These are phyloP conservation scores for Tenthredo distinguenda DNA, from an alignment of 2,888 invertebrate species.

Conservation along the genomic window DNA sequence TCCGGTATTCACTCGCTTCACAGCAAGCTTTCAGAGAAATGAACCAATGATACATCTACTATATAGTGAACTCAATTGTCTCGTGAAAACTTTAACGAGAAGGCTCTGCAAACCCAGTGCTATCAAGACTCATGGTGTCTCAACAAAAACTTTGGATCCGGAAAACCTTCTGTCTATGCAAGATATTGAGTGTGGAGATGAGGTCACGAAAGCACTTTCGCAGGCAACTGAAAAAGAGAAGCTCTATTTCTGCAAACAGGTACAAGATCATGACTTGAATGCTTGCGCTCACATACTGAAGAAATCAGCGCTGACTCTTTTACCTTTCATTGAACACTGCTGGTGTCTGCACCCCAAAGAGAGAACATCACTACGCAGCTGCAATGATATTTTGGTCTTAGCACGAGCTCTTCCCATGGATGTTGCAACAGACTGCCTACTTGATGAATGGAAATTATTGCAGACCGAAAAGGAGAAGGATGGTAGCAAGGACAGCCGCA, in stretches of 20 bases:
- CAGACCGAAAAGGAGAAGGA: conserved; percentile 23
- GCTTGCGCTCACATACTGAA: conserved; percentile 49
- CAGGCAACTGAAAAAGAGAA: conserved; percentile 49
- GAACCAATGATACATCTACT: conserved; percentile 24
- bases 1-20: conserved; percentile 28
- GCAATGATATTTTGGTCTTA: conserved; percentile 48
- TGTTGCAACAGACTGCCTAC: conserved; percentile 45
- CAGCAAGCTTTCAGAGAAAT: background rate
- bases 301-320: conserved; percentile 48
- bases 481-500: conserved; percentile 26
- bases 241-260: conserved; percentile 49
- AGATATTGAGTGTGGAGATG: conserved; percentile 42
- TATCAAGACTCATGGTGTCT: conserved; percentile 39
- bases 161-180: conserved; percentile 42
- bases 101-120: conserved; percentile 22
- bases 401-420: conserved; percentile 50
- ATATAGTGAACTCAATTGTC: conserved; percentile 24
- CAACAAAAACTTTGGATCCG: conserved; percentile 48
- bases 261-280: conserved; percentile 48
- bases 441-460: conserved; percentile 47
- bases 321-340: conserved; percentile 30
- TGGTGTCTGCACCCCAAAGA: conserved; percentile 52
- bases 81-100: conserved; percentile 12
- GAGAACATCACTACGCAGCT: conserved; percentile 49
- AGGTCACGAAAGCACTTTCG: conserved; percentile 43